Evolutionary conservation across 2,888 invertebrate species (phyloP).

Genomic region (Ferdinandea cuprea): DNA sequence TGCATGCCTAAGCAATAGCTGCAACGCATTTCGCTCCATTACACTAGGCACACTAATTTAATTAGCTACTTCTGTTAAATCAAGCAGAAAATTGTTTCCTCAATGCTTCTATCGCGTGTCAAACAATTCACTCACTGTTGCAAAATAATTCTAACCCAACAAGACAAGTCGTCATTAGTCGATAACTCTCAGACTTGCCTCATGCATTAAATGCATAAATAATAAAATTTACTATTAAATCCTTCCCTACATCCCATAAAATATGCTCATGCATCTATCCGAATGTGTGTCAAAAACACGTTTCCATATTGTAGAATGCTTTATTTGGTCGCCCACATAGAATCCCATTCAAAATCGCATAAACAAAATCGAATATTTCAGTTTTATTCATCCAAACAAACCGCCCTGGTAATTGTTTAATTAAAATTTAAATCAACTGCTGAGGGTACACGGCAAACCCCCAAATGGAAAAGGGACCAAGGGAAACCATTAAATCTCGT

Average conservation of each 20-base stretch:
- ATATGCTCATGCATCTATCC: no score
- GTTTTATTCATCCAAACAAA: constrained; percentile 9
- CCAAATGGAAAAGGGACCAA: constrained; percentile 37
- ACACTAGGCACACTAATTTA: background rate
- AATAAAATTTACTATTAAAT: no score
- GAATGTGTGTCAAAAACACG: no score
- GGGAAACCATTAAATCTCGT: constrained; percentile 51
- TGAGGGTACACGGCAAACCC: constrained; percentile 21
- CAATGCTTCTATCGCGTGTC: background rate
- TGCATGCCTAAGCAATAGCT: background rate
- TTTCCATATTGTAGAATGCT: background rate
- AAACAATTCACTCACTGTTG: background rate
- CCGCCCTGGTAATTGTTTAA: constrained; percentile 55
- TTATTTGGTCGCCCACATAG: background rate
- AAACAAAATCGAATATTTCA: constrained; percentile 13
- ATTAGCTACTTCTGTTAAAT: background rate
- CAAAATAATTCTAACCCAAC: background rate
- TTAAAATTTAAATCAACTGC: constrained; percentile 62
- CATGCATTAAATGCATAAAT: no score
- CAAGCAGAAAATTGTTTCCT: background rate
- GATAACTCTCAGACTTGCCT: no score
- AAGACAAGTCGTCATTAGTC: no score
- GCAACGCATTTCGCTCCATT: background rate
- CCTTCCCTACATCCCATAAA: no score
- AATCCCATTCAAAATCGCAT: background rate